A percentile compares a stretch with the other conserved stretches of the same genome.
Evolutionary conservation across 2,797 vertebrate genomes (phyloP).

Genomic region (Scolopax bukidnonensis): DNA sequence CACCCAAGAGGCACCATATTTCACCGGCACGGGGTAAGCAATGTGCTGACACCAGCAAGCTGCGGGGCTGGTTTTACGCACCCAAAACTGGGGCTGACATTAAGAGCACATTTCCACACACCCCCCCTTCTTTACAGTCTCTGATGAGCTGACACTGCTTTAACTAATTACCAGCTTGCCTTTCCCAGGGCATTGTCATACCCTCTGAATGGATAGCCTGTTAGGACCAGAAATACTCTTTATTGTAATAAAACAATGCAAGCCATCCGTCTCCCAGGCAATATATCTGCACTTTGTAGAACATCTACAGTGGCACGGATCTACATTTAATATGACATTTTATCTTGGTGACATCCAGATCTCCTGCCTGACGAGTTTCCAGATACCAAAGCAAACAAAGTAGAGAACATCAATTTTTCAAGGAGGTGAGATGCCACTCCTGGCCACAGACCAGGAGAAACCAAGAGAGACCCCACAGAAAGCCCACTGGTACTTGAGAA

Average conservation of each 20-base stretch:
- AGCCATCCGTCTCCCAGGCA: slow-evolving; percentile 7
- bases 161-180: slow-evolving; percentile 17
- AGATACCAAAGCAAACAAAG: neutral
- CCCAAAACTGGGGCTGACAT: neutral
- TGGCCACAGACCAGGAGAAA: neutral
- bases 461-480: no score
- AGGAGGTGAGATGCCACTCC: neutral
- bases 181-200: neutral
- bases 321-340: neutral
- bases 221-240: slow-evolving; percentile 56
- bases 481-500: neutral
- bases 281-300: slow-evolving; percentile 47
- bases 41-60: neutral
- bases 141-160: neutral
- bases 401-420: neutral
- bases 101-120: neutral
- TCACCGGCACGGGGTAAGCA: neutral
- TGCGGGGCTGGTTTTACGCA: neutral
- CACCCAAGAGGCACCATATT: neutral
- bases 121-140: neutral
- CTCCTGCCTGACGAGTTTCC: neutral
- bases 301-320: slow-evolving; percentile 4
- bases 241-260: slow-evolving; percentile 59
- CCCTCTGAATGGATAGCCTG: slow-evolving; percentile 29
- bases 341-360: neutral